Conservation (phyloP, 2,113 vertebrate species). For the Pachypanchax playfairii region DNA sequence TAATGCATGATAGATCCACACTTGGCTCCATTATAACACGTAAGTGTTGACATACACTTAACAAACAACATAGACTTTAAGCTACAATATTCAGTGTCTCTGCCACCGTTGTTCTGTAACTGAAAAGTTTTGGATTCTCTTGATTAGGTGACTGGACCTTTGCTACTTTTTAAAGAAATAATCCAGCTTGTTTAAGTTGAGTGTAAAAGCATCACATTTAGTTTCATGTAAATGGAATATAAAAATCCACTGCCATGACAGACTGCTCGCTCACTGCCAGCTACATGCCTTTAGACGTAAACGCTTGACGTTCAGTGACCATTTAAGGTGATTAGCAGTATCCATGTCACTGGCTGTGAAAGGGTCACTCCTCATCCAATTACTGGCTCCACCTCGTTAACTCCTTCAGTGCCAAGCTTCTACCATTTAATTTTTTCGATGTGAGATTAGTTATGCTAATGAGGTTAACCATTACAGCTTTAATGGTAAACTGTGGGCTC, state of each 20-base stretch:
- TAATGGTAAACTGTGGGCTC: slow-evolving; percentile 44
- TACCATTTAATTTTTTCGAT: slow-evolving; percentile 17
- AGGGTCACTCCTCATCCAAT: slow-evolving; percentile 60
- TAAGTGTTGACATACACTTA: too few relatives aligned
- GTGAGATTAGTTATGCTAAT: slow-evolving; percentile 72
- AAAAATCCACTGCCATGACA: not conserved
- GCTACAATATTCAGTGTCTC: too few relatives aligned
- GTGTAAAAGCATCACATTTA: too few relatives aligned
- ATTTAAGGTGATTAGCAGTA: slow-evolving; percentile 65
- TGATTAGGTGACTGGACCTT: too few relatives aligned
- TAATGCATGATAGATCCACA: too few relatives aligned
- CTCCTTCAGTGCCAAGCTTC: slow-evolving; percentile 45
- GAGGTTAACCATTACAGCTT: slow-evolving; percentile 48
- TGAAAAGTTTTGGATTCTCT: too few relatives aligned
- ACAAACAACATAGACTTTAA: too few relatives aligned
- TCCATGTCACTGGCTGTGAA: slow-evolving; percentile 33
- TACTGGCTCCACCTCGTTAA: slow-evolving; percentile 66
- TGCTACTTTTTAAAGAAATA: too few relatives aligned
- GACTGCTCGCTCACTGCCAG: accelerated
- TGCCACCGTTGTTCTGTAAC: too few relatives aligned
- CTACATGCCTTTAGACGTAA: not conserved
- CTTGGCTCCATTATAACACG: too few relatives aligned
- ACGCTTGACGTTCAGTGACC: slow-evolving; percentile 35
- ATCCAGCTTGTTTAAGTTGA: too few relatives aligned
- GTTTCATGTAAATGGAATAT: too few relatives aligned